Base-by-base conservation (phyloP, 2,888 invertebrate genomes). In the Parnassius glacialis region DNA sequence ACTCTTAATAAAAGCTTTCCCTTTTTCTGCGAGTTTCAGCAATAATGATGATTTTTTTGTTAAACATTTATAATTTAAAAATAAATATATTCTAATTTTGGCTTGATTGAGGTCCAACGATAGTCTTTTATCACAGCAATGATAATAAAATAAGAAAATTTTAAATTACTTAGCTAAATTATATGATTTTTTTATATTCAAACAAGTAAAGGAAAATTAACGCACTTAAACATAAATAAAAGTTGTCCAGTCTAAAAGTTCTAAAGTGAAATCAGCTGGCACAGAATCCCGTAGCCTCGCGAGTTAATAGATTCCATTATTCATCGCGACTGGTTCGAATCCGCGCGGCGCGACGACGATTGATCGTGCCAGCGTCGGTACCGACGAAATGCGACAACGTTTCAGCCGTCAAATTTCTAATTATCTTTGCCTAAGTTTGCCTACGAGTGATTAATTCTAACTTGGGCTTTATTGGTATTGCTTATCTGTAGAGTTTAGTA, bases 251-350 rank as follows among this genome's bases (percentile, higher is more conserved):
- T 66, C 59, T 61, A 62, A 41, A 50, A 52, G 47, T 54, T 58
- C 48, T 58, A n/a, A 57, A 57, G 48, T 45, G 10, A 52, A 12
- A 25, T n/a, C 20, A 57, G 41, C 64, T 64, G 70, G 71, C 72
- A 71, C 78, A 84, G 88, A 86, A 86, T 89, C 79, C 82, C 75
- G 85, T 84, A 87, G 87, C 87, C 86, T 85, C 82, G 84, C 78
- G 81, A 87, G 85, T 82, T 90, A 89, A 90, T 90, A 89, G 88
- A 89, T 87, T 83, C 85, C 83, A 90, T 90, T 88, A 90, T 85
- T 90, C 85, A 89, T 89, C 83, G 81, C 77, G 80, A 81, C 79
- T 80, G 79, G 76, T 78, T 80, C 79, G 80, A 81, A 79, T 86
- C 83, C 84, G 85, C 83, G 78, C 57, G 60, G 55, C 55, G 64